These are phyloP conservation scores for Lerema accius DNA, from an alignment of 1,140 invertebrate genomes.

Conservation along the genomic window DNA sequence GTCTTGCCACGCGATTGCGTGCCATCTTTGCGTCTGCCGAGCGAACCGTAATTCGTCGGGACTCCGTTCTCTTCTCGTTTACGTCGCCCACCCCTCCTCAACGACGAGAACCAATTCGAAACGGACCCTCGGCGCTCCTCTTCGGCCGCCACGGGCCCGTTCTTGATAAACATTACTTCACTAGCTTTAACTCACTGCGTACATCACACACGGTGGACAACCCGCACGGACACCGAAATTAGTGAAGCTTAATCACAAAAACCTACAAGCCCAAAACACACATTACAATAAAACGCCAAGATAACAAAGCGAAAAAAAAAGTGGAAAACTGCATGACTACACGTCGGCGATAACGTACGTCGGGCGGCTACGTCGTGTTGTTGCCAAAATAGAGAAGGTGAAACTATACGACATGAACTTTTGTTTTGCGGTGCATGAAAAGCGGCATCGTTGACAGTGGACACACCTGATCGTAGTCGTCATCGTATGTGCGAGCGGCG, in stretches of 20 bases:
- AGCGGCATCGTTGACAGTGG: constrained; percentile 54
- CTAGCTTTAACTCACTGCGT: constrained; percentile 58
- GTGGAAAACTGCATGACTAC: constrained; percentile 67
- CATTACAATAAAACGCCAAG: constrained; percentile 51
- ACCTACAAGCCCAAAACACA: constrained; percentile 65
- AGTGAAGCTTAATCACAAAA: constrained; percentile 56
- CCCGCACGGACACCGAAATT: constrained; percentile 50
- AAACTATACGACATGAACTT: constrained; percentile 59
- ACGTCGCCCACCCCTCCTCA: constrained; percentile 84
- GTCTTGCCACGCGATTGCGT: constrained; percentile 78
- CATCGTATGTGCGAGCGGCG: constrained; percentile 65
- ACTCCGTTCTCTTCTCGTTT: constrained; percentile 71
- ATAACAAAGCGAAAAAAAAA: constrained; percentile 61
- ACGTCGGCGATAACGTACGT: constrained; percentile 49
- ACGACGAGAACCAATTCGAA: constrained; percentile 89
- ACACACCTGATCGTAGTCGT: constrained; percentile 80
- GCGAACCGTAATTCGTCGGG: constrained; percentile 73
- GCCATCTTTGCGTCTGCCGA: constrained; percentile 76
- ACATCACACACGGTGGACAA: constrained; percentile 66
- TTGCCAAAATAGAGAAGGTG: constrained; percentile 60
- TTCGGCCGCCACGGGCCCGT: constrained; percentile 64
- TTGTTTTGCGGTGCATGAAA: constrained; percentile 56
- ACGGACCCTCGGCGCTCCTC: constrained; percentile 84
- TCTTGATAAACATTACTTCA: constrained; percentile 82
- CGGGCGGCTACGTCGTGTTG: constrained; percentile 44